phyloP scores from a whole-genome alignment of 2,113 vertebrate species.

The Microcebus griseorufus region DNA sequence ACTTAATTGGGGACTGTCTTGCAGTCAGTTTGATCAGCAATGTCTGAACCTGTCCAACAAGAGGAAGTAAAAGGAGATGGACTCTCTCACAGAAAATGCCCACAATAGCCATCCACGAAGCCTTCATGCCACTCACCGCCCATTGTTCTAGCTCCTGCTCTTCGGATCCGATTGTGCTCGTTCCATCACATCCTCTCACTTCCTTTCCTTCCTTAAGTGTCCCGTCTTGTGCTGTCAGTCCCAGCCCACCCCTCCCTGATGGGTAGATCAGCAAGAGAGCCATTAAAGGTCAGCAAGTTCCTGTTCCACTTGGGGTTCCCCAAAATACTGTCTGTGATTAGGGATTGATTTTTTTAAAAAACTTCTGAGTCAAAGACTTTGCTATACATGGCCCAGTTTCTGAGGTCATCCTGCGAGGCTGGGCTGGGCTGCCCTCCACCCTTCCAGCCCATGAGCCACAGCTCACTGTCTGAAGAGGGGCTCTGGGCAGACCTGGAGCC shows the following conservation, averaged over 20 bases:
- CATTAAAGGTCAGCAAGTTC: too few species aligned
- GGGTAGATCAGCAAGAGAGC: fast-evolving
- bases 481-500: background rate
- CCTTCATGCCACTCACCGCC: fast-evolving
- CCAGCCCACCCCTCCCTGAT: background rate
- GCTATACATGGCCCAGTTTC: background rate
- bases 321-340: background rate
- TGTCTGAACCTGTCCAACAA: background rate
- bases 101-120: background rate
- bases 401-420: background rate
- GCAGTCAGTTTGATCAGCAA: background rate
- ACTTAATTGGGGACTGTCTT: background rate
- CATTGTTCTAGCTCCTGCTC: too few species aligned
- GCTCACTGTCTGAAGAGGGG: background rate
- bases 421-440: background rate
- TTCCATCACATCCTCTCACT: background rate
- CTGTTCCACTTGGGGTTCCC: background rate
- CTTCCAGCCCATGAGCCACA: background rate
- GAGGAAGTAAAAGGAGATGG: background rate
- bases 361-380: background rate
- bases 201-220: too few species aligned
- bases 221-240: background rate
- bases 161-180: background rate
- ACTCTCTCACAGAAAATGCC: background rate
- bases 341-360: background rate